Evolutionary conservation across 2,888 invertebrate species (phyloP).

Genomic region (Meganola albula): DNA sequence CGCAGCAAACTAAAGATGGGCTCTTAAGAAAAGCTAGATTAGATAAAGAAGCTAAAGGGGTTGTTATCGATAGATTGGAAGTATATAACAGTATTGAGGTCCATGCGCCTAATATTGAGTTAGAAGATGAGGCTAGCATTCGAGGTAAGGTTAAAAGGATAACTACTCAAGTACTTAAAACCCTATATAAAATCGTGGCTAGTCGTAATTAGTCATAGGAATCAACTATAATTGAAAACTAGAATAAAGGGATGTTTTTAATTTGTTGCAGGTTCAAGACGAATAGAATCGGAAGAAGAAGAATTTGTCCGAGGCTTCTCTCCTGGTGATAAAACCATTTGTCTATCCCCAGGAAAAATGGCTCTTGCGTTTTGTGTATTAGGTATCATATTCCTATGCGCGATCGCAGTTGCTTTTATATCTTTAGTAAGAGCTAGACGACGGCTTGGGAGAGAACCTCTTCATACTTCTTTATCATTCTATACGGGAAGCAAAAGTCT

Average conservation of each 20-base stretch:
- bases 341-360: slow-evolving; percentile 86
- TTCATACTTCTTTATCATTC: slow-evolving; percentile 74
- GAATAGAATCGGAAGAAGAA: slow-evolving; percentile 62
- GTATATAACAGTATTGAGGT: slow-evolving; percentile 90
- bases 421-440: slow-evolving; percentile 80
- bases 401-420: slow-evolving; percentile 82
- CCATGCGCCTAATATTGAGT: slow-evolving; percentile 85
- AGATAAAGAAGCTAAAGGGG: slow-evolving; percentile 74
- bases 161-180: too few relatives aligned
- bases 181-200: too few relatives aligned
- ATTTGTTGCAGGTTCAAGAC: slow-evolving; percentile 56
- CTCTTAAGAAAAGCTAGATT: slow-evolving; percentile 63
- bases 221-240: too few relatives aligned
- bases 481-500: slow-evolving; percentile 79
- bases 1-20: slow-evolving; percentile 67
- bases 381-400: slow-evolving; percentile 83
- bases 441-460: slow-evolving; percentile 63
- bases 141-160: slow-evolving; percentile 65
- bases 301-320: slow-evolving; percentile 62
- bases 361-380: slow-evolving; percentile 85
- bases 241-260: too few relatives aligned
- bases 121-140: slow-evolving; percentile 79
- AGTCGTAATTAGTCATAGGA: too few relatives aligned
- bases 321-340: slow-evolving; percentile 81
- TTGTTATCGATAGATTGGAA: slow-evolving; percentile 81